phyloP scores from a whole-genome alignment of 2,888 invertebrate genomes.

The Callinectes sapidus region DNA sequence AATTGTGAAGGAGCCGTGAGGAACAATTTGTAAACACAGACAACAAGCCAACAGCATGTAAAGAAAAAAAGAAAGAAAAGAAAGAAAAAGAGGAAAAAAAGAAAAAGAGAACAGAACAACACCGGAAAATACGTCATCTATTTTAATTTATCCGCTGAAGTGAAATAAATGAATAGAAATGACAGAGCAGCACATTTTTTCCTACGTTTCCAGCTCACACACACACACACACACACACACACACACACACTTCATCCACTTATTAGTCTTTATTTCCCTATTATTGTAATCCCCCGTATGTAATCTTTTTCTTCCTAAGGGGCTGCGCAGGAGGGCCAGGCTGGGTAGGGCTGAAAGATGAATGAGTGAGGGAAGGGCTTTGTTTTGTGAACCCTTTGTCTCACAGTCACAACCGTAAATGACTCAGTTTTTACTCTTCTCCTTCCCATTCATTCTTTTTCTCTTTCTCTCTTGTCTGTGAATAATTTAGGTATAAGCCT shows the following conservation, averaged over 20 bases:
- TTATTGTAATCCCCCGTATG: not conserved
- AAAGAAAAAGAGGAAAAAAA: not conserved
- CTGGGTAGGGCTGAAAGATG: not conserved
- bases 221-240: not conserved
- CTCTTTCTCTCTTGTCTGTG: not conserved
- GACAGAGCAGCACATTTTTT: not conserved
- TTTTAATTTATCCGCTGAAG: not conserved
- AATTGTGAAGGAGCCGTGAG: not conserved
- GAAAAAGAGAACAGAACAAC: not conserved
- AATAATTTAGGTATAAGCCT: not conserved
- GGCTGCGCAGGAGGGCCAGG: not conserved
- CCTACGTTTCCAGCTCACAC: not conserved
- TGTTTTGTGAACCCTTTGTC: slow-evolving; percentile 18
- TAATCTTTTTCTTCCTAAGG: not conserved
- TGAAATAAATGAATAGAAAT: not conserved
- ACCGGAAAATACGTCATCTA: not conserved
- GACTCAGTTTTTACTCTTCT: not conserved
- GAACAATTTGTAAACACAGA: not conserved
- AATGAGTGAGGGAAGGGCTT: slow-evolving; percentile 17
- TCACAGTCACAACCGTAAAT: slow-evolving; percentile 11
- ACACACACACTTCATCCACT: not conserved
- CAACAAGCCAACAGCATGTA: not conserved
- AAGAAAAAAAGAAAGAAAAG: not conserved
- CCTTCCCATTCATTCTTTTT: not conserved
- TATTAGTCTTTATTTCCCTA: not conserved